Conservation (phyloP, 2,113 vertebrate species). For the Crotalus viridis region DNA sequence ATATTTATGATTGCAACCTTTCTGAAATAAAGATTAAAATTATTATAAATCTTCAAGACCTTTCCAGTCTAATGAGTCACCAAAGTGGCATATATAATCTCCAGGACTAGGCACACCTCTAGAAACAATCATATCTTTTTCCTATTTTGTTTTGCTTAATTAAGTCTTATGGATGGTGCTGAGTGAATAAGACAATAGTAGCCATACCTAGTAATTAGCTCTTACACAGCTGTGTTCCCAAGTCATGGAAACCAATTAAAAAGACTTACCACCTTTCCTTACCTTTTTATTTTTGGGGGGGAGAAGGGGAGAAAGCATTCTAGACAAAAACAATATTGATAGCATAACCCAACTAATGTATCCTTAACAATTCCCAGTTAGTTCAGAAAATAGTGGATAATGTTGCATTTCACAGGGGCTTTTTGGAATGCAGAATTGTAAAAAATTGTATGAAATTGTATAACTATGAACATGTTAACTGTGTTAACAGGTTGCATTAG, state of each 20-base stretch:
- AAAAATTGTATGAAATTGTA: background rate
- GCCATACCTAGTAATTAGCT: background rate
- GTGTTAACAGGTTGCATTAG: background rate
- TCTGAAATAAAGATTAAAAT: background rate
- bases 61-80: background rate
- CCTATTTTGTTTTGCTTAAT: background rate
- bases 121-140: background rate
- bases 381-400: background rate
- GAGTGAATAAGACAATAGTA: background rate
- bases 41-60: background rate
- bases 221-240: background rate
- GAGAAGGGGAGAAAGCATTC: background rate
- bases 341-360: background rate
- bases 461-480: background rate
- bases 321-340: background rate
- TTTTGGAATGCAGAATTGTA: background rate
- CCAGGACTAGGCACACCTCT: background rate
- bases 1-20: background rate
- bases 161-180: background rate
- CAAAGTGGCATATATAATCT: background rate
- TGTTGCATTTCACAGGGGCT: background rate
- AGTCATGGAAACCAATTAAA: background rate
- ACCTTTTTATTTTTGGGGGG: background rate
- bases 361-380: background rate
- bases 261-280: background rate